Percentiles rank a stretch among this genome's conserved stretches.
phyloP scores from a whole-genome alignment of 2,113 vertebrate species.

The Labeo rohita region DNA sequence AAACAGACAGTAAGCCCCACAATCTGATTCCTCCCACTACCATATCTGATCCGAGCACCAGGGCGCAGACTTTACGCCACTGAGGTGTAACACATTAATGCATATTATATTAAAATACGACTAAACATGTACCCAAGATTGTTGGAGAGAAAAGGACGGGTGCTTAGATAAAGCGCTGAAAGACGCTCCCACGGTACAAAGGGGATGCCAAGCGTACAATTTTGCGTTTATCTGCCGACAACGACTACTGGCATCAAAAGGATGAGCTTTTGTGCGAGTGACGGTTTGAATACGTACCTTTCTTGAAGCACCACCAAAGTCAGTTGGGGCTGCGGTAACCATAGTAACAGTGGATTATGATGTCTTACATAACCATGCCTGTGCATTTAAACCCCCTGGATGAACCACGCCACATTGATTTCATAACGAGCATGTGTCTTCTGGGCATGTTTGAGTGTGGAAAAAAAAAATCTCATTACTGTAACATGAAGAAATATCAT shows the following conservation, averaged over 20 bases:
- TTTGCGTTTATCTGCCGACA: conserved; percentile 44
- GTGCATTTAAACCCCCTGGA: conserved; percentile 69
- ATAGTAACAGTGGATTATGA: conserved; percentile 75
- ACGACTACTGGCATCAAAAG: conserved; percentile 26
- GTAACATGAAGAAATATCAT: not conserved
- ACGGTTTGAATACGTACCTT: conserved; percentile 60
- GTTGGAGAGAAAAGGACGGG: conserved; percentile 18
- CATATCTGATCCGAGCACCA: conserved; percentile 20
- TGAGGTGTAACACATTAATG: not conserved
- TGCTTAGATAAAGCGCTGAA: conserved; percentile 27
- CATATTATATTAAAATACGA: conserved; percentile 39
- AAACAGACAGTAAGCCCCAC: conserved; percentile 39
- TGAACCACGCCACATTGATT: conserved; percentile 65
- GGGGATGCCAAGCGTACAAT: conserved; percentile 32
- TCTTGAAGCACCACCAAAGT: conserved; percentile 57
- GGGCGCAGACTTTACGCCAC: not conserved
- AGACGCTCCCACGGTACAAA: conserved; percentile 19
- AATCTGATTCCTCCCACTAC: conserved; percentile 43
- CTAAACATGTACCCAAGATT: conserved; percentile 32
- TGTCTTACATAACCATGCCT: conserved; percentile 70
- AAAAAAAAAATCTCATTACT: not conserved
- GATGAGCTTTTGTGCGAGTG: conserved; percentile 48
- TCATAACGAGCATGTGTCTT: conserved; percentile 56
- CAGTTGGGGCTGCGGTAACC: conserved; percentile 68
- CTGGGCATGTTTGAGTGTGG: not conserved